Conservation (phyloP, 2,888 invertebrate species). For the Capitulum mitella region DNA sequence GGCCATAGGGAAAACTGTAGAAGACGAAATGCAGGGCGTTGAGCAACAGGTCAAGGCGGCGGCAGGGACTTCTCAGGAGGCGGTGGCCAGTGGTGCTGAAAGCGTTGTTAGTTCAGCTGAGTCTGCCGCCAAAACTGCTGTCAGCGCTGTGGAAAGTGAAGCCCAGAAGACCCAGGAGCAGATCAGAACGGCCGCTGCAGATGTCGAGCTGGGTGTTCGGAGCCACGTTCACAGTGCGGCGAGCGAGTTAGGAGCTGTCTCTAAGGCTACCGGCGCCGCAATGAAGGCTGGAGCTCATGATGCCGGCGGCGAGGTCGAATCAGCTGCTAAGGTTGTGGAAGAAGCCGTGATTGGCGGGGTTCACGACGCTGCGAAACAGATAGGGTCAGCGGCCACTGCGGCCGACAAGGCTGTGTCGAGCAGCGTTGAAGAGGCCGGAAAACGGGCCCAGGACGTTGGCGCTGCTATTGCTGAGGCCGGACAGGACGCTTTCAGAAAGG, state of each 20-base stretch:
- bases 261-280: background rate
- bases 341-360: no score
- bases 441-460: background rate
- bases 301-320: no score
- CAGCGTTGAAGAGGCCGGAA: background rate
- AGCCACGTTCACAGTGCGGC: background rate
- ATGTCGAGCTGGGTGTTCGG: background rate
- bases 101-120: background rate
- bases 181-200: background rate
- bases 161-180: background rate
- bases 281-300: background rate
- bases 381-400: background rate
- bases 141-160: background rate
- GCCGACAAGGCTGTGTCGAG: background rate
- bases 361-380: background rate
- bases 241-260: background rate
- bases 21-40: no score
- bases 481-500: background rate
- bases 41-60: no score
- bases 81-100: background rate
- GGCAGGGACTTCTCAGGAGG: no score
- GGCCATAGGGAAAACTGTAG: no score
- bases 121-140: background rate
- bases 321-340: no score
- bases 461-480: background rate